Evolutionary conservation across 2,888 invertebrate genomes (phyloP).

Genomic region (Spilosoma lubricipeda): DNA sequence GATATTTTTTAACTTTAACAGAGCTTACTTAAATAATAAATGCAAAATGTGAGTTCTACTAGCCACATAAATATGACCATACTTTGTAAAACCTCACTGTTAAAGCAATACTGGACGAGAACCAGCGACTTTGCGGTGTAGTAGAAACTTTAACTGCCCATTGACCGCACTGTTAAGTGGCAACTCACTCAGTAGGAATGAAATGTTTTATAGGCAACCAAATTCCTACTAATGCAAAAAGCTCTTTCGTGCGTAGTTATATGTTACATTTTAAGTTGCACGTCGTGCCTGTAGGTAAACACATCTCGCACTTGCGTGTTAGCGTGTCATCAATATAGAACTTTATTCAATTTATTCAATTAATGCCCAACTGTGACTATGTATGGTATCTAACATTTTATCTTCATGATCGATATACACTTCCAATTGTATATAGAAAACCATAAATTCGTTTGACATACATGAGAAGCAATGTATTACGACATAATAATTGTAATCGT

Average conservation of each 20-base stretch:
- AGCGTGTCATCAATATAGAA: background rate
- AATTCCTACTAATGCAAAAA: background rate
- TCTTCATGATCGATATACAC: background rate
- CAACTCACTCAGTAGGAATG: background rate
- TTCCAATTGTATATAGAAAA: background rate
- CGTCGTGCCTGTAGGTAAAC: background rate
- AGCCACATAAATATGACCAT: background rate
- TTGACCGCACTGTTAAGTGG: background rate
- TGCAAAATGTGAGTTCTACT: background rate
- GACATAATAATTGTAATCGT: background rate
- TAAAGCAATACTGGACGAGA: background rate
- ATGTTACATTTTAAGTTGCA: background rate
- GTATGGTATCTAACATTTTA: background rate
- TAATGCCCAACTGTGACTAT: background rate
- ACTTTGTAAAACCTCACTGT: background rate
- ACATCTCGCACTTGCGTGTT: background rate
- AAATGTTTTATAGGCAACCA: background rate
- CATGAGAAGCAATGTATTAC: background rate
- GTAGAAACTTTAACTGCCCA: background rate
- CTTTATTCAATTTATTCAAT: conserved; percentile 1
- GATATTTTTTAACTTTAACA: no score
- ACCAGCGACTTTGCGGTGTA: background rate
- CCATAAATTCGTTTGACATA: background rate
- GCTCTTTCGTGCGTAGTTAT: background rate
- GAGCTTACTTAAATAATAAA: no score